These are phyloP conservation scores for Spisula solida DNA, from an alignment of 2,888 invertebrate genomes.

Conservation along the genomic window DNA sequence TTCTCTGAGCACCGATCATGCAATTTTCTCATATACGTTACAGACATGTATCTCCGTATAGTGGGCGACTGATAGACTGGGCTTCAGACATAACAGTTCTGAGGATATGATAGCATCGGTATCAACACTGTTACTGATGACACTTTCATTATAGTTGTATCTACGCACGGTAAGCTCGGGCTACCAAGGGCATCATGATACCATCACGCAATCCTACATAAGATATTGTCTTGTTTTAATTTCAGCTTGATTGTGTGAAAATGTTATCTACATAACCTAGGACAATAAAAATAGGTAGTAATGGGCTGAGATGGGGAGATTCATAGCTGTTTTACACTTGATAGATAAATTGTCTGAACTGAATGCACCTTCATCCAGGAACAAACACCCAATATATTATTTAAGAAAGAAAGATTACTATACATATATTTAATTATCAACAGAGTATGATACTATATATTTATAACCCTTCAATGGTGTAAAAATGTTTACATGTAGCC, in stretches of 20 bases:
- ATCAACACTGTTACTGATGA: background rate
- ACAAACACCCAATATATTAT: no score
- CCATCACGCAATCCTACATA: background rate
- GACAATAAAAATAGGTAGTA: no score
- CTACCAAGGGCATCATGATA: background rate
- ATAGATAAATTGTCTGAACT: no score
- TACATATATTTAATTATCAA: no score
- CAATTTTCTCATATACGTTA: slow-evolving; percentile 12
- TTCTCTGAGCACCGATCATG: background rate
- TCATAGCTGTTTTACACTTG: no score
- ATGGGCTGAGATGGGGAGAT: no score
- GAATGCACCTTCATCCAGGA: no score
- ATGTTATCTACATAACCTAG: no score
- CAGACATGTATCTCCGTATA: background rate
- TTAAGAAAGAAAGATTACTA: no score
- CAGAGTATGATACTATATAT: no score
- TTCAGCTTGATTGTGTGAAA: background rate
- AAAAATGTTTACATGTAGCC: no score
- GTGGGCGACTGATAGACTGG: background rate
- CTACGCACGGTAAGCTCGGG: background rate
- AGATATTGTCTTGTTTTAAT: background rate
- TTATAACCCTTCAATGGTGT: no score
- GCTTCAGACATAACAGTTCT: background rate
- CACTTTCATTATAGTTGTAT: background rate
- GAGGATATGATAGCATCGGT: background rate